Percentiles rank a stretch among this genome's conserved stretches.
Conservation (phyloP, 2,113 vertebrate species). For the Pteronura brasiliensis region DNA sequence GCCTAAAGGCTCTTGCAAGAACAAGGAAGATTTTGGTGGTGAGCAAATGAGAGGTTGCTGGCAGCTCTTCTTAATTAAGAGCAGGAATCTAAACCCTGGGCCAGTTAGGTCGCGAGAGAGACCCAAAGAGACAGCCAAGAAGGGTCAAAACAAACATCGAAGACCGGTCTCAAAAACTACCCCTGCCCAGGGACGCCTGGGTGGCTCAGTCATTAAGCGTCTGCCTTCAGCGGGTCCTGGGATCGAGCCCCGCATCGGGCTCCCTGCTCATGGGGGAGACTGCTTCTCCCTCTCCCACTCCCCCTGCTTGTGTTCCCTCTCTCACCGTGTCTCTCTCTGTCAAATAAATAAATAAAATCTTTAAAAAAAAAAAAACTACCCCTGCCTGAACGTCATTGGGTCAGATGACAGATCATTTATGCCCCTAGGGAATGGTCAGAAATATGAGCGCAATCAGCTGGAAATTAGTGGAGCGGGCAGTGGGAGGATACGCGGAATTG, state of each 20-base stretch:
- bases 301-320: too few relatives aligned
- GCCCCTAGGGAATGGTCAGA: background rate
- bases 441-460: background rate
- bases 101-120: background rate
- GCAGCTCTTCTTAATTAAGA: background rate
- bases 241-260: too few relatives aligned
- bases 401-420: background rate
- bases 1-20: background rate
- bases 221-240: too few relatives aligned
- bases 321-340: too few relatives aligned
- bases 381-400: background rate
- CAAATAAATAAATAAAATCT: too few relatives aligned
- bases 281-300: too few relatives aligned
- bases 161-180: background rate
- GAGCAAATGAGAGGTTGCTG: background rate
- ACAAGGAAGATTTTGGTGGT: background rate
- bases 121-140: background rate
- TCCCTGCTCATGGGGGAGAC: too few relatives aligned
- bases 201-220: too few relatives aligned
- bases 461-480: background rate
- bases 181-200: too few relatives aligned
- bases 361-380: background rate
- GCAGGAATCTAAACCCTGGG: background rate
- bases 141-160: background rate
- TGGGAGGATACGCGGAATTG: background rate